Evolutionary conservation across 2,113 vertebrate species (phyloP), one percentile per base, ranked within the genome.

Genomic region (Microcebus ravelobensis): DNA sequence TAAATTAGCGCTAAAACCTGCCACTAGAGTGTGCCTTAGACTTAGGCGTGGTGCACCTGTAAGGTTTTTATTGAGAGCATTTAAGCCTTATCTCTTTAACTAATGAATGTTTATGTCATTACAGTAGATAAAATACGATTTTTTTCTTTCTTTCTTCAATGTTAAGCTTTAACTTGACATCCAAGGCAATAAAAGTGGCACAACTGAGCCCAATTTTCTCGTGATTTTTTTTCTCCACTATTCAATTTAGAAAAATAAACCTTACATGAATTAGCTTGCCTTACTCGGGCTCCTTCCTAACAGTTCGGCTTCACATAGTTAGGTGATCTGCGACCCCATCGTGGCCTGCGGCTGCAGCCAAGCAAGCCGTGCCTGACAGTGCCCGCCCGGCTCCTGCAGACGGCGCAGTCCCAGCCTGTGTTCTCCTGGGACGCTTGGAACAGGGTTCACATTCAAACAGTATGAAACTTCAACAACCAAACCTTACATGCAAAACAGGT

Each of bases 11-110:
- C 42, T 84, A 67, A 50, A 85, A 59, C 42, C 2, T 39, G 4
- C 36, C 57, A 39, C 48, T 71, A 39, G 20, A 95, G 7, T 87
- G 45, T 77, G 18, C 82, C 67, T 81, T 68, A 63, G 34, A 70
- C 65, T 71, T 82, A 18, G 21, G 12, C 29, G 76, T 20, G 85
- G 92, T 50, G 63, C 13, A 77, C 36, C 70, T 50, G 23, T 84
- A 63, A 80, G 79, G 59, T 55, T 95, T 95, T 94, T 50, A 82
- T 11, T 61, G 65, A 71, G 55, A 80, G 21, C 18, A 94, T 20
- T 90, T 97, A 74, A 82, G 15, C 2, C 5, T 36, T 42, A n/a
- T 42, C 50, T 55, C 59, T 81, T 95, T 71, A 89, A 95, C 94
- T 86, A 96, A 80, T 80, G 20, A 70, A 39, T 67, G 39, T 76